Base-by-base conservation (phyloP, 2,888 invertebrate species). In the Heliconius sara region DNA sequence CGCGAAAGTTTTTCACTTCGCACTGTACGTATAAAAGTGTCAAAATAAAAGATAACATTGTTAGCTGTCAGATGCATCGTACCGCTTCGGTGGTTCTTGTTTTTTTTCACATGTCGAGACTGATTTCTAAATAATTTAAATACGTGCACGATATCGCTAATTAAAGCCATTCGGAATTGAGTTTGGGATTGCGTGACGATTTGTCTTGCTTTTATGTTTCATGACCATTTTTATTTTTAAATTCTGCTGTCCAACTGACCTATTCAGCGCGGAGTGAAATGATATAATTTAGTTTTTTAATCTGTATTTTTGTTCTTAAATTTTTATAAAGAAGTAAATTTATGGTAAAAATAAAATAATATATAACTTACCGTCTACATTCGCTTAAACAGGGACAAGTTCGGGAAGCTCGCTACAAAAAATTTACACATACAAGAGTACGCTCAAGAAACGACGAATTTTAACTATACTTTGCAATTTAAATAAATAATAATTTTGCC, bases 41-140 rank as follows among this genome's bases (percentile, higher is more conserved):
- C 80, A 74, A 80, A 80, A 80, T 80, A 70, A 74, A 77, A 80
- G 75, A 80, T 80, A 78, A 78, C 68, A 75, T 79, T 68, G 73
- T 74, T 75, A 43, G 39, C 25, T 43, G 75, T 63, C 79, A 77
- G 81, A 79, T 76, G 82, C 78, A 66, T 74, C 88, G 91, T 88
- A 88, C 85, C 93, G 94, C 93, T 93, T 86, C 90, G 92, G 67
- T 92, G 94, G 90, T 91, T 92, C 93, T 91, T 93, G 90, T 39
- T 39, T 39, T 93, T 94, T 93, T 90, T 90, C 93, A 93, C 91
- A 88, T 91, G 93, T 91, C 90, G 90, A 90, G 91, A 91, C 87
- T 87, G 93, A 91, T 95, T 95, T 95, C 95, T 95, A 95, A 94
- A 94, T 94, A 92, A 95, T 95, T 94, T 94, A 93, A 94, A 94